Conservation (phyloP, 2,113 vertebrate genomes). For the Ptyas mucosa region DNA sequence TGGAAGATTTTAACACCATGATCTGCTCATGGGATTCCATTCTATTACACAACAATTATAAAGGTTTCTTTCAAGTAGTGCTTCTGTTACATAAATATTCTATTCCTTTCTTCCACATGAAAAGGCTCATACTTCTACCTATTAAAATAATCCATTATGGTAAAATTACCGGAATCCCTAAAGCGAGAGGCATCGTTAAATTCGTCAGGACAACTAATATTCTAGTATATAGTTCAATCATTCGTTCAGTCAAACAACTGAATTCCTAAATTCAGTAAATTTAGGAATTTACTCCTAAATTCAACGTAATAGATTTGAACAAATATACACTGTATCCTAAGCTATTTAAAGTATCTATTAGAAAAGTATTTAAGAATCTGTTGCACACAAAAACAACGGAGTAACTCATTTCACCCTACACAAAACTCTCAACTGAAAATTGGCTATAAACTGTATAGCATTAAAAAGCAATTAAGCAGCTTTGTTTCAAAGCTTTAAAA, state of each 20-base stretch:
- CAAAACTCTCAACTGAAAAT: accelerated
- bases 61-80: not conserved
- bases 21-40: not conserved
- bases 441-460: not conserved
- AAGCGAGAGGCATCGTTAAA: not conserved
- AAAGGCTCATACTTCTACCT: too few relatives aligned
- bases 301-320: not conserved
- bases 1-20: not conserved
- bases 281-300: not conserved
- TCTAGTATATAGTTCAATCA: not conserved
- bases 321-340: not conserved
- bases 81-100: not conserved
- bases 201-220: not conserved
- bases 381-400: not conserved
- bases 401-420: not conserved
- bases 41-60: not conserved
- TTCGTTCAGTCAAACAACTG: not conserved
- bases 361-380: not conserved
- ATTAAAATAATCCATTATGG: not conserved
- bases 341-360: not conserved
- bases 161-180: not conserved
- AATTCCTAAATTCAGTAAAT: too few relatives aligned
- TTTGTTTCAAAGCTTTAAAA: accelerated
- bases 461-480: accelerated
- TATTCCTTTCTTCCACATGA: not conserved